Evolutionary conservation across 2,888 invertebrate genomes (phyloP).

Genomic region (Xanthostigma xanthostigma): DNA sequence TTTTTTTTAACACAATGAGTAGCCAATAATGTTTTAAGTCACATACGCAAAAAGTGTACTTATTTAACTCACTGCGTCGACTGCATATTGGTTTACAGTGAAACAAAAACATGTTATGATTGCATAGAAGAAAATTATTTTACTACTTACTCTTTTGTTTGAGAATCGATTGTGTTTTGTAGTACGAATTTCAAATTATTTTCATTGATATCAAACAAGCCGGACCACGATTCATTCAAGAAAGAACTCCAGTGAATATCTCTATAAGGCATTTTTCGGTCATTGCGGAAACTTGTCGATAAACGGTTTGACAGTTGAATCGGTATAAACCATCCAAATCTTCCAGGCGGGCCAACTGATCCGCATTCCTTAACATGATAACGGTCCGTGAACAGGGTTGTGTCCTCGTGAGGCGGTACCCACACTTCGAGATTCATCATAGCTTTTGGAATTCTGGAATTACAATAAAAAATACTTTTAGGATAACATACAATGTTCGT

Average conservation of each 20-base stretch:
- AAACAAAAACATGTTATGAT: too few relatives aligned
- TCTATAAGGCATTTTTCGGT: not conserved
- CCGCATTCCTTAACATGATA: slow-evolving; percentile 36
- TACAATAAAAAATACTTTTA: slow-evolving; percentile 6
- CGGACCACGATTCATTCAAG: slow-evolving; percentile 27
- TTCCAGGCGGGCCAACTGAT: slow-evolving; percentile 34
- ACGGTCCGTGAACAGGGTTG: slow-evolving; percentile 26
- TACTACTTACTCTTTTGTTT: slow-evolving; percentile 17
- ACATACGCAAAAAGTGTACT: too few relatives aligned
- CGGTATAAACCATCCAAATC: slow-evolving; percentile 52
- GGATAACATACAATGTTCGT: too few relatives aligned
- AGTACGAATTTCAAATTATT: slow-evolving; percentile 20
- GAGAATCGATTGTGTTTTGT: slow-evolving; percentile 20
- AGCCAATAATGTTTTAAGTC: too few relatives aligned
- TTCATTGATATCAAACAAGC: slow-evolving; percentile 30
- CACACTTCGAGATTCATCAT: slow-evolving; percentile 59
- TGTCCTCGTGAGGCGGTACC: slow-evolving; percentile 45
- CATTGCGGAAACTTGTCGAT: slow-evolving; percentile 6
- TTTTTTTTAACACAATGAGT: too few relatives aligned
- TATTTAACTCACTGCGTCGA: too few relatives aligned
- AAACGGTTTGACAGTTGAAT: slow-evolving; percentile 22
- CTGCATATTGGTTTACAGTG: too few relatives aligned
- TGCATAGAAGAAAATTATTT: too few relatives aligned
- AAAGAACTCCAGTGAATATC: slow-evolving; percentile 39
- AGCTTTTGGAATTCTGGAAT: slow-evolving; percentile 27